Percentiles rank a stretch among this genome's conserved stretches.
Evolutionary conservation across 2,113 vertebrate species (phyloP).

Genomic region (Mormyrus iriodes): DNA sequence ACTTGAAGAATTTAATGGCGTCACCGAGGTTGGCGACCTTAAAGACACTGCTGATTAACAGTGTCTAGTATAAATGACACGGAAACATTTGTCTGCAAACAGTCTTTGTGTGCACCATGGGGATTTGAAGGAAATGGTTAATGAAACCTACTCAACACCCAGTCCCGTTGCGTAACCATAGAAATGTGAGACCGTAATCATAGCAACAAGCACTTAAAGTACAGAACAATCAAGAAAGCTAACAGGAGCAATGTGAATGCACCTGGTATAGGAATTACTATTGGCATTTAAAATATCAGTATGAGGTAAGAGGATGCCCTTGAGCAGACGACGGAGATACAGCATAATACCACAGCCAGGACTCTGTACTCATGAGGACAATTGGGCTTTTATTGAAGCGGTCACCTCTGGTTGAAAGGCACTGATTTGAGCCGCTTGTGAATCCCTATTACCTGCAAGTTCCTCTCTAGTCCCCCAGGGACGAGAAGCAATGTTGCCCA

Average conservation of each 20-base stretch:
- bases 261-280: neutral
- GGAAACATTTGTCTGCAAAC: neutral
- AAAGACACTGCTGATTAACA: neutral
- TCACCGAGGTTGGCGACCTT: neutral
- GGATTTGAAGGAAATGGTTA: slow-evolving; percentile 7
- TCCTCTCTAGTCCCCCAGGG: neutral
- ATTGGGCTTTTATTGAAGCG: slow-evolving; percentile 1
- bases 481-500: neutral
- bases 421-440: neutral
- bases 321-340: neutral
- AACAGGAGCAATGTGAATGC: neutral
- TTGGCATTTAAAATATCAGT: neutral
- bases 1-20: neutral
- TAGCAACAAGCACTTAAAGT: slow-evolving; percentile 13
- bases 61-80: neutral
- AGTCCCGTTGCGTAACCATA: slow-evolving; percentile 11
- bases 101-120: neutral
- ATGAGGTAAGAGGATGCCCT: neutral
- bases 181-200: slow-evolving; percentile 9
- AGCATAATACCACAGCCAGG: neutral
- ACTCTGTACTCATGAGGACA: neutral
- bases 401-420: slow-evolving; percentile 2
- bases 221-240: slow-evolving; percentile 5
- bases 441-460: neutral
- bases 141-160: neutral